Percentiles rank a stretch among this genome's conserved stretches.
These are phyloP conservation scores for Nettapus auritus DNA, from an alignment of 2,113 vertebrate genomes.

Conservation along the genomic window DNA sequence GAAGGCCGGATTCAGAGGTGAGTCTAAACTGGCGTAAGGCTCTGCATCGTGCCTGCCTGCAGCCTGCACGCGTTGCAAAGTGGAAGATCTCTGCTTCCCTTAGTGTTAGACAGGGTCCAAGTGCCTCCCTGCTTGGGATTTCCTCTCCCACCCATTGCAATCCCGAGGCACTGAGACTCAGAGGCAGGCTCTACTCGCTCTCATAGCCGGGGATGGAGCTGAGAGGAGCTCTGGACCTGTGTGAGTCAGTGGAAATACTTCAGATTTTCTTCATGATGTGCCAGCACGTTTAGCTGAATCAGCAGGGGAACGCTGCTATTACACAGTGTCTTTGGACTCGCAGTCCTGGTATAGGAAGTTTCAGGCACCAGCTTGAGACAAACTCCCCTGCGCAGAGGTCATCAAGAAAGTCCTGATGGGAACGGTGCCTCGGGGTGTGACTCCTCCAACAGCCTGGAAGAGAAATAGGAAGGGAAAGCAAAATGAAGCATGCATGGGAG, in stretches of 20 bases:
- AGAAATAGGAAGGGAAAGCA: background rate
- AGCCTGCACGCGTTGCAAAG: background rate
- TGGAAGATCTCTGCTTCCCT: background rate
- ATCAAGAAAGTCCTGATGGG: background rate
- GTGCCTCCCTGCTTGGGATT: background rate
- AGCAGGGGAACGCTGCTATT: constrained; percentile 39
- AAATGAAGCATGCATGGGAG: rapidly evolving
- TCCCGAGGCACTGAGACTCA: background rate
- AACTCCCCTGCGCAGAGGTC: background rate
- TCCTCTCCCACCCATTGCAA: background rate
- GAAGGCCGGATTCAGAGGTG: constrained; percentile 41
- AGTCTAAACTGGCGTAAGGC: background rate
- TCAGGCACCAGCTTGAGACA: background rate
- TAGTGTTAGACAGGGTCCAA: background rate
- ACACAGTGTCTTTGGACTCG: background rate
- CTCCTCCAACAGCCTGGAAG: background rate
- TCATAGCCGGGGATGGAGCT: background rate
- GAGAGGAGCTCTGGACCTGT: background rate
- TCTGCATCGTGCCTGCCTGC: background rate
- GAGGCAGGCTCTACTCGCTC: background rate
- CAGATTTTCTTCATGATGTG: background rate
- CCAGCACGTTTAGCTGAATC: constrained; percentile 35
- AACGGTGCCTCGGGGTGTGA: background rate
- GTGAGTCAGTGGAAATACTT: constrained; percentile 44
- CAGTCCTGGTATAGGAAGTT: background rate